These are phyloP conservation scores for Helicoverpa assulta DNA, from an alignment of 2,888 invertebrate genomes.

Conservation along the genomic window DNA sequence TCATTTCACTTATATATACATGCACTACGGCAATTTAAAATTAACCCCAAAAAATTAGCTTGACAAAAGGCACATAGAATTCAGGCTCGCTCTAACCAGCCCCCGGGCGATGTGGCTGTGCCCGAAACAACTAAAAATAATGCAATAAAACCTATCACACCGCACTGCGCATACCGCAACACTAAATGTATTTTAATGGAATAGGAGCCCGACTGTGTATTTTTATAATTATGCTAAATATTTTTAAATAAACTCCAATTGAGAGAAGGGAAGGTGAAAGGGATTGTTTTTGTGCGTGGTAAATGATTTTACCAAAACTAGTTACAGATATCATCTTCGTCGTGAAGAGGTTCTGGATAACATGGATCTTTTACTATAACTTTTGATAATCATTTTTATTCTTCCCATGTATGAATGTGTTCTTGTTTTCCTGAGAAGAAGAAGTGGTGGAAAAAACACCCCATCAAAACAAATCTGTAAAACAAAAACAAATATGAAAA, in stretches of 20 bases:
- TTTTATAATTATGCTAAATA: slow-evolving; percentile 9
- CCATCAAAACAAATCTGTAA: too few species aligned
- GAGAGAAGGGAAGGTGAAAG: neutral
- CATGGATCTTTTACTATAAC: too few species aligned
- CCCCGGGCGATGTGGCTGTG: slow-evolving; percentile 5
- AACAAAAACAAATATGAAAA: too few species aligned
- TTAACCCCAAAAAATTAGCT: slow-evolving; percentile 1
- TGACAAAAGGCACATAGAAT: slow-evolving; percentile 31
- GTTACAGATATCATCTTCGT: too few species aligned
- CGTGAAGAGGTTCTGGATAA: too few species aligned
- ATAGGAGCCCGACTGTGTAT: slow-evolving; percentile 22
- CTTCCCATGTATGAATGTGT: too few species aligned
- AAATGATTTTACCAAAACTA: too few species aligned
- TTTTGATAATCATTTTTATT: too few species aligned
- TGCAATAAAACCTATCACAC: slow-evolving; percentile 52
- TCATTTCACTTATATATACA: too few species aligned
- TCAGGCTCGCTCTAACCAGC: slow-evolving; percentile 15
- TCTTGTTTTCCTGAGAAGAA: too few species aligned
- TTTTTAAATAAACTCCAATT: neutral
- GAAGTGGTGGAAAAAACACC: too few species aligned
- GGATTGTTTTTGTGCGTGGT: neutral
- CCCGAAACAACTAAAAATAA: slow-evolving; percentile 52
- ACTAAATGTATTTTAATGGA: slow-evolving; percentile 44
- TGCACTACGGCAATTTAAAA: neutral
- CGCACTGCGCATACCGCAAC: slow-evolving; percentile 48